Conservation (phyloP, 2,888 invertebrate genomes). For the Bellardia bayeri region DNA sequence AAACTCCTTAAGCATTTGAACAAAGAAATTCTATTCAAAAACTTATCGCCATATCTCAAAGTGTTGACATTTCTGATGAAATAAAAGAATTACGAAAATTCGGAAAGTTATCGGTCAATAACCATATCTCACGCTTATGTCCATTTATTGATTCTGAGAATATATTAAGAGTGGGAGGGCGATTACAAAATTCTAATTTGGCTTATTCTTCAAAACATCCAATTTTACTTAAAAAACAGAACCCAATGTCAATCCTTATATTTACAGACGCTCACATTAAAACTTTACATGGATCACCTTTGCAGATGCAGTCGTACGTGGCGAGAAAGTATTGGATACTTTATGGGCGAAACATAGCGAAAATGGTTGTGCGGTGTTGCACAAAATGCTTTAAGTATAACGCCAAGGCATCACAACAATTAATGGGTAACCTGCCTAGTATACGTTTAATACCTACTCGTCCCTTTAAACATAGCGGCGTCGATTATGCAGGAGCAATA, state of each 20-base stretch:
- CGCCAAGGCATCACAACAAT: slow-evolving; percentile 42
- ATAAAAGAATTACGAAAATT: slow-evolving; percentile 6
- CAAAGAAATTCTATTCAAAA: background rate
- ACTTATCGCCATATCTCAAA: slow-evolving; percentile 7
- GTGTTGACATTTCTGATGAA: slow-evolving; percentile 1
- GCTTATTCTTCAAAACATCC: slow-evolving; percentile 21
- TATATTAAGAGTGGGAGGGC: slow-evolving; percentile 59
- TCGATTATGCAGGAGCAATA: slow-evolving; percentile 61
- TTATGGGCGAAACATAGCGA: slow-evolving; percentile 8
- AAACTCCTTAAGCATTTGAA: no score
- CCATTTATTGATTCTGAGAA: slow-evolving; percentile 64
- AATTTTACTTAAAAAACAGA: slow-evolving; percentile 29
- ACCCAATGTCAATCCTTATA: slow-evolving; percentile 30
- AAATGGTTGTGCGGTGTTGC: slow-evolving; percentile 10
- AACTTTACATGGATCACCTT: slow-evolving; percentile 40
- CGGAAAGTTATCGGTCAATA: background rate
- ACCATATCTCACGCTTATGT: background rate
- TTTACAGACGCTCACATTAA: slow-evolving; percentile 53
- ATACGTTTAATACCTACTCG: slow-evolving; percentile 39
- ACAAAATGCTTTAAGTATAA: slow-evolving; percentile 47
- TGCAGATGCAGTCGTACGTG: slow-evolving; percentile 42
- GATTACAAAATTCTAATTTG: slow-evolving; percentile 57
- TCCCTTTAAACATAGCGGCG: slow-evolving; percentile 58
- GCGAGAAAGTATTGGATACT: slow-evolving; percentile 35
- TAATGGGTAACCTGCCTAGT: slow-evolving; percentile 53